Evolutionary conservation across 2,888 invertebrate species (phyloP), one percentile per base, ranked within the genome.

Genomic region (Junonia oenone): DNA sequence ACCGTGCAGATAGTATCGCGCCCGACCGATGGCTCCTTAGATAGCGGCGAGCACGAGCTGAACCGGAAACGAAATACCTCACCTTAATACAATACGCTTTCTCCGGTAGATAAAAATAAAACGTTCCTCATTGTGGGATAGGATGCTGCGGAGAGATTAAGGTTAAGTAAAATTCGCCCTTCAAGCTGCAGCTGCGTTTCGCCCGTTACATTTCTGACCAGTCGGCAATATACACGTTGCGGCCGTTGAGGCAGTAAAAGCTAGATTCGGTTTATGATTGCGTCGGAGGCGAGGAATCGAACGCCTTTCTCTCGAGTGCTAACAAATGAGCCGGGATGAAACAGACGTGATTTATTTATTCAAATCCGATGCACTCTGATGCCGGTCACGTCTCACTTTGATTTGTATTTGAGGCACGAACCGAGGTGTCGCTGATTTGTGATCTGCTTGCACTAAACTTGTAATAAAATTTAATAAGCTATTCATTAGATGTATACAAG

Each of bases 281-380:
- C 72, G 66, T 69, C 67, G 59, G 69, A 72, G 74, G 78, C 78
- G 80, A 75, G 71, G 77, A 79, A 79, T 82, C 77, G 81, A 76
- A 78, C 78, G 76, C 81, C 86, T 86, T 85, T 87, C 86, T 83
- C 85, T 77, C 67, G 63, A 71, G 68, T 65, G 71, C 76, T 75
- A 81, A 84, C 83, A 84, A 86, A 86, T 84, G 78, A 80, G 75
- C 64, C 72, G 73, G 75, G 83, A 80, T 81, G 77, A 67, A 59
- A 66, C 68, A 59, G 66, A 69, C 73, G 74, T 78, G 80, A 78
- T 76, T 83, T 81, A 85, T 84, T 79, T 81, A 85, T 85, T 86
- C 80, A 84, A 86, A 87, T 84, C 83, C 81, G 75, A 76, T 74
- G 68, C 66, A 62, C 62, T 59, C 60, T 69, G 75, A 78, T 72